These are phyloP conservation scores for Vireo altiloquus DNA, from an alignment of 2,113 vertebrate genomes.

Conservation along the genomic window DNA sequence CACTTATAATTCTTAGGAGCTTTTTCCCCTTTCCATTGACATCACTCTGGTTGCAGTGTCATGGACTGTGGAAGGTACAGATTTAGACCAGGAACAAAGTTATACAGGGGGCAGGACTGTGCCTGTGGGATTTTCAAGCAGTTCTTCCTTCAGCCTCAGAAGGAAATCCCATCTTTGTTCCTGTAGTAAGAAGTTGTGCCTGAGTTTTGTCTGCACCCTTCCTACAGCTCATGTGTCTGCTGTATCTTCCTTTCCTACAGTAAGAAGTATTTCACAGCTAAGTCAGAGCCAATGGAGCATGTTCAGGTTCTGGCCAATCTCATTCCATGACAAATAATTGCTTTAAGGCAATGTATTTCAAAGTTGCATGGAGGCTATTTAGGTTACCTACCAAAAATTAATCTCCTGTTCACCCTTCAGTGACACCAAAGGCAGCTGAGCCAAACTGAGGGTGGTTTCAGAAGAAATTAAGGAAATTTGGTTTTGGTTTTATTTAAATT, in stretches of 20 bases:
- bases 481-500: constrained; percentile 58
- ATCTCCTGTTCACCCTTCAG: constrained; percentile 12
- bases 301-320: not conserved
- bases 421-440: constrained; percentile 37
- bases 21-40: not conserved
- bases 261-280: constrained; percentile 51
- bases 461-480: constrained; percentile 48
- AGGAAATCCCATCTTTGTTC: not conserved
- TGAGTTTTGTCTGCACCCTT: constrained; percentile 1
- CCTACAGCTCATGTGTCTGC: not conserved
- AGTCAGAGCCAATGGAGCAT: not conserved
- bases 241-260: constrained; percentile 6
- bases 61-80: not conserved
- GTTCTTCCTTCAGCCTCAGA: not conserved
- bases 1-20: not conserved
- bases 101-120: not conserved
- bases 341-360: not conserved
- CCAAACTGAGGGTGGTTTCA: constrained; percentile 58
- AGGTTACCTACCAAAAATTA: constrained; percentile 16
- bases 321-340: not conserved
- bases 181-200: not conserved
- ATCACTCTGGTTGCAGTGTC: not conserved
- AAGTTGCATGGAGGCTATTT: constrained; percentile 12
- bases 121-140: not conserved
- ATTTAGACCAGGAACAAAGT: not conserved